phyloP scores from a whole-genome alignment of 2,113 vertebrate species.

The Coreoperca whiteheadi region DNA sequence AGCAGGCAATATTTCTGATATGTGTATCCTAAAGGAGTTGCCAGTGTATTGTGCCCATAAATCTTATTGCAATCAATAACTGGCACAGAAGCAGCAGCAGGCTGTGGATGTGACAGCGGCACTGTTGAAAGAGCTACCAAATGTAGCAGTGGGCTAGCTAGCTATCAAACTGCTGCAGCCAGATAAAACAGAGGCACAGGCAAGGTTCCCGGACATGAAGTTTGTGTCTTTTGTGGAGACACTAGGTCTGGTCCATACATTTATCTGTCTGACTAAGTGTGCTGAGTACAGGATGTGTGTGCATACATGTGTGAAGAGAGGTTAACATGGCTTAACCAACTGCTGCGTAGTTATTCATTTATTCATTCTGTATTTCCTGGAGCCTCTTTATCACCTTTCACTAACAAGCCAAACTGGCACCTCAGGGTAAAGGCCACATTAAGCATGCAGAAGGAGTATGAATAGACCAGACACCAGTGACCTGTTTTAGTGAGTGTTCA shows the following conservation, averaged over 20 bases:
- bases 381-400: not conserved
- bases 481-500: not conserved
- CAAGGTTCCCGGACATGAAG: not conserved
- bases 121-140: slow-evolving; percentile 12
- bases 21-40: slow-evolving; percentile 31
- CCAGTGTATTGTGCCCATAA: slow-evolving; percentile 36
- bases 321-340: slow-evolving; percentile 1
- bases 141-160: slow-evolving; percentile 9
- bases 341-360: not conserved
- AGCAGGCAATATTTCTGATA: slow-evolving; percentile 48
- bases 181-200: slow-evolving; percentile 25
- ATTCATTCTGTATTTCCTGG: not conserved
- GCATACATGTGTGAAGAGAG: slow-evolving; percentile 21
- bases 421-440: slow-evolving; percentile 6
- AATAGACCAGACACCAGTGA: slow-evolving; percentile 3
- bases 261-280: slow-evolving; percentile 7
- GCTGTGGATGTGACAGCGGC: not conserved
- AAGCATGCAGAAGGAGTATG: not conserved
- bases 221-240: slow-evolving; percentile 20
- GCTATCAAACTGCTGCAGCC: slow-evolving; percentile 13
- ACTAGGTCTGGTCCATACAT: slow-evolving; percentile 33
- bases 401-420: not conserved
- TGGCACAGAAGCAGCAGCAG: slow-evolving; percentile 33
- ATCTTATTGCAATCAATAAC: slow-evolving; percentile 43
- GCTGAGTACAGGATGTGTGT: slow-evolving; percentile 10